A percentile compares a stretch with the other conserved stretches of the same genome.
These are phyloP conservation scores for Eubucco bourcierii DNA, from an alignment of 2,113 vertebrate species.

Conservation along the genomic window DNA sequence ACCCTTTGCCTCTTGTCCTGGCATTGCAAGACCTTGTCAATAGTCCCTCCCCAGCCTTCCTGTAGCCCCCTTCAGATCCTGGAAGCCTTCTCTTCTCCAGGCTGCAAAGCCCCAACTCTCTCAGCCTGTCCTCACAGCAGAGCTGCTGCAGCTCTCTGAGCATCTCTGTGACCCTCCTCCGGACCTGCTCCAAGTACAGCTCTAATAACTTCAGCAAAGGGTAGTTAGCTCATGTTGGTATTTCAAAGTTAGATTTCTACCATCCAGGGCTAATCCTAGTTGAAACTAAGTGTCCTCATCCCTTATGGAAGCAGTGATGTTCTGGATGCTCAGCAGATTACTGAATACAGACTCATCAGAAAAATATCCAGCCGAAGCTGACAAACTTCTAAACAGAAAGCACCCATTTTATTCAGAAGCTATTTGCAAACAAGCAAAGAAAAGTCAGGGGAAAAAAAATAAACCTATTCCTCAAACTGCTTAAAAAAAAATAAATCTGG, in stretches of 20 bases:
- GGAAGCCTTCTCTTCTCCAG: no score
- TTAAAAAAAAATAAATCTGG: background rate
- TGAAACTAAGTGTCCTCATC: background rate
- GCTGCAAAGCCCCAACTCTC: no score
- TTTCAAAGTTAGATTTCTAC: slow-evolving; percentile 20
- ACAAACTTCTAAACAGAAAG: background rate
- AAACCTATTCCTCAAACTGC: background rate
- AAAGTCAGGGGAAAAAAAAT: background rate
- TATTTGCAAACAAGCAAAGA: background rate
- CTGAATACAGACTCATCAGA: background rate
- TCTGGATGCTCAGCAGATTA: background rate
- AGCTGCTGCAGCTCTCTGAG: no score
- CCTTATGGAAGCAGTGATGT: background rate
- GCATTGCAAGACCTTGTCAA: no score
- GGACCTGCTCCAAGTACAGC: no score
- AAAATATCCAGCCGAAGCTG: background rate
- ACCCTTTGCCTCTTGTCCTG: no score
- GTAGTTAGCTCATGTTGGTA: background rate
- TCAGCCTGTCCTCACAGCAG: no score
- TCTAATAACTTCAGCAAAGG: no score
- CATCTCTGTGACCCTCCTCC: no score
- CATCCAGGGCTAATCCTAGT: background rate
- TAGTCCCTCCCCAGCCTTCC: no score
- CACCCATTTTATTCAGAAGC: background rate
- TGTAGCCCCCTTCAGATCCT: no score